Evolutionary conservation across 2,113 vertebrate genomes (phyloP).

Genomic region (Entosphenus tridentatus): DNA sequence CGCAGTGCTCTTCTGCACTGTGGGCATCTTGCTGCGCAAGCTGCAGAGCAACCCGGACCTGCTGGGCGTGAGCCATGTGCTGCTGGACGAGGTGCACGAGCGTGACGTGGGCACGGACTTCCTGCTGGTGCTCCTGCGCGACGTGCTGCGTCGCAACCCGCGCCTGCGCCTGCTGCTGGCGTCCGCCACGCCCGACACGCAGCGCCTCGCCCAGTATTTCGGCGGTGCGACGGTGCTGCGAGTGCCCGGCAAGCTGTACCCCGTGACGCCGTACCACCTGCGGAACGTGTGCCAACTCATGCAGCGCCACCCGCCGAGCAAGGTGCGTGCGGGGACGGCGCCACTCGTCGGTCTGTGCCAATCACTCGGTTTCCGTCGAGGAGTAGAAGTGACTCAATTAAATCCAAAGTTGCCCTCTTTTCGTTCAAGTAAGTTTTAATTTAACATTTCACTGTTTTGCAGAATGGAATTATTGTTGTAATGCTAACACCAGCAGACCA

Average conservation of each 20-base stretch:
- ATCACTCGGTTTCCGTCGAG: no score
- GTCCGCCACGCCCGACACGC: slow-evolving; percentile 74
- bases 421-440: no score
- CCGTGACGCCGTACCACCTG: slow-evolving; percentile 54
- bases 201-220: slow-evolving; percentile 57
- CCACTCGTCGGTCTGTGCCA: no score
- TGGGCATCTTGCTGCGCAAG: slow-evolving; percentile 69
- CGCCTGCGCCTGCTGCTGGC: slow-evolving; percentile 55
- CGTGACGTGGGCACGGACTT: slow-evolving; percentile 83
- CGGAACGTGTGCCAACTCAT: slow-evolving; percentile 38
- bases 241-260: slow-evolving; percentile 84
- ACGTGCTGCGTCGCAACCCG: slow-evolving; percentile 36
- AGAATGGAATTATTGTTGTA: no score
- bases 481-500: no score
- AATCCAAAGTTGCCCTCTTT: no score
- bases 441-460: no score
- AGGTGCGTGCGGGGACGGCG: no score
- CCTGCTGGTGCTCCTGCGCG: slow-evolving; percentile 60
- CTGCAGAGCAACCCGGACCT: slow-evolving; percentile 57
- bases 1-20: slow-evolving; percentile 75
- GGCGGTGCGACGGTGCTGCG: slow-evolving; percentile 49
- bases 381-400: no score
- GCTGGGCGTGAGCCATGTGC: slow-evolving; percentile 61
- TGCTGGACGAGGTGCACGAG: slow-evolving; percentile 91
- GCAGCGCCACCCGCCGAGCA: background rate